Evolutionary conservation across 64 coral and sea anemone species (phyloP).

Genomic region (Stylophora pistillata): DNA sequence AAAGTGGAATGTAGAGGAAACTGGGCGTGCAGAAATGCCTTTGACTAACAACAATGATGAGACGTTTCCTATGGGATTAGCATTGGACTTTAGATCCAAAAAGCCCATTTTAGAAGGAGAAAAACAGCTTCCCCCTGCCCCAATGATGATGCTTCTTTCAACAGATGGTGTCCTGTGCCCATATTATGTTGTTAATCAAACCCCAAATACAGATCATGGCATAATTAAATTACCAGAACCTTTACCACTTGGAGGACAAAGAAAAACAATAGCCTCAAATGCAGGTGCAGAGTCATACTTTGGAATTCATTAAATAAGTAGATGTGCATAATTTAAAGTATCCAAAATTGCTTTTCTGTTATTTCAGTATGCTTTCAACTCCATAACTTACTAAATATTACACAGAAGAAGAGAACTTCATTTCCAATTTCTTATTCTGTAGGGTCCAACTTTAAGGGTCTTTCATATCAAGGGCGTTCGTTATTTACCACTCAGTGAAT

Average conservation of each 20-base stretch:
- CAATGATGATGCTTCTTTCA: constrained; percentile 79
- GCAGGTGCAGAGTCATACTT: background rate
- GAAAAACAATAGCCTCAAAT: constrained; percentile 8
- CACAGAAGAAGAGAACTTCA: no score
- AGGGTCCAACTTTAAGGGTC: background rate
- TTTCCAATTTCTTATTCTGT: no score
- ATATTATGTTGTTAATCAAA: constrained; percentile 95
- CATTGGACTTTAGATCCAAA: constrained; percentile 64
- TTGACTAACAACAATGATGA: constrained; percentile 83
- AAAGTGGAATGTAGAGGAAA: constrained; percentile 85
- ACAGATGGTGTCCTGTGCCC: constrained; percentile 94
- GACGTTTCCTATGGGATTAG: constrained; percentile 87
- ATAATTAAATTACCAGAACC: constrained; percentile 68
- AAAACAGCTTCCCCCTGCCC: constrained; percentile 72
- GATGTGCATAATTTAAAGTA: no score
- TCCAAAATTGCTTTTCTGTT: no score
- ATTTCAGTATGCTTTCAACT: no score
- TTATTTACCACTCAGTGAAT: background rate
- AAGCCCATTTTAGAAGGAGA: constrained; percentile 70
- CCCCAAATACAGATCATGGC: constrained; percentile 54
- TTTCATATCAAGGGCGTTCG: background rate
- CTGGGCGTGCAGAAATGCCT: constrained; percentile 70
- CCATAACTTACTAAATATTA: no score
- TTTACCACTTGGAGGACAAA: constrained; percentile 61
- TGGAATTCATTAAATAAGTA: no score